Evolutionary conservation across 2,797 vertebrate species (phyloP), one percentile per base, ranked within the genome.

Genomic region (Tauraco hartlaubi): DNA sequence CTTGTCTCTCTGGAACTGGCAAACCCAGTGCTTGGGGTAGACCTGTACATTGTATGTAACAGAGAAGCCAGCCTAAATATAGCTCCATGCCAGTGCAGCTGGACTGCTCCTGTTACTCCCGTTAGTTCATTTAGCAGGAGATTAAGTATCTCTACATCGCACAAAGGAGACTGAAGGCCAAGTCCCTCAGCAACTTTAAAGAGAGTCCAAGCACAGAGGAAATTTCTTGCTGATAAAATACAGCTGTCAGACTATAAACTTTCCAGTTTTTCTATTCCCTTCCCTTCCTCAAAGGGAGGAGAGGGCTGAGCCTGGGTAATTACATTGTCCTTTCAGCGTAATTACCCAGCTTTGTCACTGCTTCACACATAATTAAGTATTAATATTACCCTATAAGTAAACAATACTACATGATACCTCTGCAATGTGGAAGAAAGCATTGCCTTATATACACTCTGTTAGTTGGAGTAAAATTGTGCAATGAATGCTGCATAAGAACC

Each of bases 291-390:
- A 79, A 85, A 88, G 67, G 77, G 44, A 77, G 48, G 37, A 92
- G 43, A 94, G 21, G 61, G 66, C 22, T 85, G 73, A 90, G 80
- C 54, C 75, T 76, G n/a, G 78, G 77, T 95, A 97, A 96, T 96
- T 96, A 79, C 72, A 59, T 51, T 95, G 71, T 88, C 64, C 77
- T 80, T 93, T 97, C 78, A 91, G 80, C 77, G 71, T 96, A 97
- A 97, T 97, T 97, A 93, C 76, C 68, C 67, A 92, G 52, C 61
- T 92, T 89, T 96, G 63, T 85, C 90, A 94, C 91, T 94, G 78
- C 54, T 97, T 96, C 95, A 94, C 92, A 96, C 85, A 92, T 96
- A 97, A 98, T 97, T 98, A 98, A 80, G 90, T 95, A 97, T 94
- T 97, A 89, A 96, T 94, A 98, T 97, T 96, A 97, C 82, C 51